phyloP scores from a whole-genome alignment of 2,113 vertebrate genomes.

The Corythaixoides concolor region DNA sequence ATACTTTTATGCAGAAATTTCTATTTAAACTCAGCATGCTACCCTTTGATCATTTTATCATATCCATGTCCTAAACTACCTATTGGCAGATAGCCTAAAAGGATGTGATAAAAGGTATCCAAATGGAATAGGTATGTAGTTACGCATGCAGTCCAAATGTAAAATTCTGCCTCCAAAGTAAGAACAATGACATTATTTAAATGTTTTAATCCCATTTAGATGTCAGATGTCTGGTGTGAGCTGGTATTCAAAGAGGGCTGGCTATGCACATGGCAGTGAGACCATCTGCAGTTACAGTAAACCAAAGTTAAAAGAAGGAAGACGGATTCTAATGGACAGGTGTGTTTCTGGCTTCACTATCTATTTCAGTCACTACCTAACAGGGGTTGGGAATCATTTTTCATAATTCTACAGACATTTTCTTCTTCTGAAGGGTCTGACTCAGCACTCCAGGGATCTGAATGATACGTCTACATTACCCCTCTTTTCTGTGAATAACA shows the following conservation, averaged over 20 bases:
- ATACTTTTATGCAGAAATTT: not conserved
- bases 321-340: not conserved
- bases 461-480: not conserved
- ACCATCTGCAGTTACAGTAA: not conserved
- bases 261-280: not conserved
- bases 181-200: not conserved
- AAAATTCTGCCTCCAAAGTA: not conserved
- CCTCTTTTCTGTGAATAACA: not conserved
- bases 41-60: not conserved
- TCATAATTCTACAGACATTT: not conserved
- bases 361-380: not conserved
- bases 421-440: not conserved
- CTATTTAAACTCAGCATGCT: not conserved
- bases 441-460: not conserved
- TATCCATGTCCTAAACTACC: not conserved
- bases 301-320: rapidly evolving
- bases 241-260: not conserved
- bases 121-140: not conserved
- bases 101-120: not conserved
- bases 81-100: not conserved
- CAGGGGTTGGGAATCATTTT: rapidly evolving
- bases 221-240: not conserved
- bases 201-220: not conserved
- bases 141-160: not conserved
- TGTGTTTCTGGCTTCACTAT: not conserved